Evolutionary conservation across 2,797 vertebrate species (phyloP), one percentile per base, ranked within the genome.

Genomic region (Melanotaenia pygmaea): DNA sequence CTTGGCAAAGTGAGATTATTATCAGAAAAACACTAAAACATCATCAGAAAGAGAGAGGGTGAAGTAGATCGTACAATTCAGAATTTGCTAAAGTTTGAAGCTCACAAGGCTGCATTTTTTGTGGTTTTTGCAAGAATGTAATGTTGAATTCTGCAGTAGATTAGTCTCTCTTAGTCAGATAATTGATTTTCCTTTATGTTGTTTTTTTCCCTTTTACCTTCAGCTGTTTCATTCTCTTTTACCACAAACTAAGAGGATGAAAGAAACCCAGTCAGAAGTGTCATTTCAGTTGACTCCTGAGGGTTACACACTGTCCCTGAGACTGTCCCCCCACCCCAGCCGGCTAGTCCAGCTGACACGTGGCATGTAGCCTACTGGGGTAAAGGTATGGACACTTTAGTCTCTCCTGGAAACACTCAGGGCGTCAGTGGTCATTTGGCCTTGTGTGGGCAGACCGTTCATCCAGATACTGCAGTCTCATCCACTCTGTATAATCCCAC

Each of bases 101-200:
- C 45, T 45, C 50, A 64, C 64, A 76, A 34, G 32, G 13, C n/a
- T 58, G 1, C 70, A 59, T 51, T 76, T 67, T 47, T 54, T 26
- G 32, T 24, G 32, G 2, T 64, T 79, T 32, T 80, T 54, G 7
- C 43, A 57, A 38, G 43, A 61, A 34, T 37, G 47, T 76, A 45
- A 37, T 51, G 66, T 61, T 68, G n/a, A 79, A 35, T 76, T 75
- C 30, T 57, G 14, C 0, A 1, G 18, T 51, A 68, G 60, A 81
- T 86, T 79, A 79, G 76, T 69, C 30, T 68, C 32, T 77, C 47
- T 59, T 50, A 58, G 43, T 59, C 50, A 45, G 38, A 18, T 65
- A 45, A 84, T 85, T 13, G 43, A 72, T 80, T 89, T 82, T 67
- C 88, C 79, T 69, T 70, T 26, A 69, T 64, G 61, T 70, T 61